Evolutionary conservation across 2,797 vertebrate genomes (phyloP).

Genomic region (Bovichtus diacanthus): DNA sequence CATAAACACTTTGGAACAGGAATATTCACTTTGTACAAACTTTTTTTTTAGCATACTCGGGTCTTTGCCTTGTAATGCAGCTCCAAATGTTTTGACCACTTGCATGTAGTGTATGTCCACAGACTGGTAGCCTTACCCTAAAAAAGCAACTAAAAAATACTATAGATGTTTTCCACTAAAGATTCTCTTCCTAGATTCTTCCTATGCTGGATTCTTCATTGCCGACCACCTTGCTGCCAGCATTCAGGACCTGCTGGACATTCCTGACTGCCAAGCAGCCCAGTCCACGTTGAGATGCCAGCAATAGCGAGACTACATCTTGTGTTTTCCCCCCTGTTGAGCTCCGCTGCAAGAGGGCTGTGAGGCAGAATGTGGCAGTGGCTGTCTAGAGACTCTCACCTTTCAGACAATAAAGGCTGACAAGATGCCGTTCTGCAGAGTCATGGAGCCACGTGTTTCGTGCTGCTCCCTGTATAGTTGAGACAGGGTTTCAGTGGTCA

Average conservation of each 20-base stretch:
- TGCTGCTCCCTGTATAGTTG: background rate
- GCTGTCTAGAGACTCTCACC: slow-evolving; percentile 5
- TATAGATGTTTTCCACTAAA: background rate
- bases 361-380: background rate
- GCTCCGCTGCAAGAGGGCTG: slow-evolving; percentile 1
- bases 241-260: slow-evolving; percentile 13
- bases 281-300: background rate
- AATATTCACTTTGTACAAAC: too few species aligned
- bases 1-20: background rate
- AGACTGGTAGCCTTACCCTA: too few species aligned
- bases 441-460: background rate
- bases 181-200: background rate
- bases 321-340: background rate
- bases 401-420: slow-evolving; percentile 8
- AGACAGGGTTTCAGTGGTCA: slow-evolving; percentile 10
- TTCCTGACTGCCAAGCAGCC: background rate
- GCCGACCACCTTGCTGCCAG: background rate
- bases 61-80: background rate
- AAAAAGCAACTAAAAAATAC: too few species aligned
- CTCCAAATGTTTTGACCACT: background rate
- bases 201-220: background rate
- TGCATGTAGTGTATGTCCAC: background rate
- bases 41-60: background rate
- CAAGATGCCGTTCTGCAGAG: background rate
- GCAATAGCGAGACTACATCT: background rate